A percentile compares a stretch with the other conserved stretches of the same genome.
phyloP scores from a whole-genome alignment of 2,797 vertebrate genomes.

The Oryzias sinensis region DNA sequence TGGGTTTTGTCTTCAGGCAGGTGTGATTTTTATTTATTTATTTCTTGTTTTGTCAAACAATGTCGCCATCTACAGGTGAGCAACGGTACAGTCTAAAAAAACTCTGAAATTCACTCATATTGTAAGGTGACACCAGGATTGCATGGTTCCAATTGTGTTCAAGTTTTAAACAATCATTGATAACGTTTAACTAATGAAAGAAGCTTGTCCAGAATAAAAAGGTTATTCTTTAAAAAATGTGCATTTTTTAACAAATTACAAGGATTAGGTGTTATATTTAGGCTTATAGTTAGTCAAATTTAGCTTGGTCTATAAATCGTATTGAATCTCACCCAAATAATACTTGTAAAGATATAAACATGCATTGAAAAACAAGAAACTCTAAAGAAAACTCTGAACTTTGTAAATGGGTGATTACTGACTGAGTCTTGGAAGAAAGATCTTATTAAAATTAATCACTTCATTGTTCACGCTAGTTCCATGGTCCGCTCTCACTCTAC shows the following conservation, averaged over 20 bases:
- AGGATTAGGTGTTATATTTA: slow-evolving; percentile 39
- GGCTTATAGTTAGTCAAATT: slow-evolving; percentile 62
- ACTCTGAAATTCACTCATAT: slow-evolving; percentile 18
- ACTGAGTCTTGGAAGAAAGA: slow-evolving; percentile 62
- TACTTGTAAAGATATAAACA: slow-evolving; percentile 82
- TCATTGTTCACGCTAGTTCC: slow-evolving; percentile 75
- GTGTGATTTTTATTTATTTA: slow-evolving; percentile 25
- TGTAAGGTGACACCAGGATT: not conserved
- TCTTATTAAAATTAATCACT: slow-evolving; percentile 81
- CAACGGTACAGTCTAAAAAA: slow-evolving; percentile 13
- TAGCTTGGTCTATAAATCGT: slow-evolving; percentile 80
- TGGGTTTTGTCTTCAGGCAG: slow-evolving; percentile 37
- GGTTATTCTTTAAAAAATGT: slow-evolving; percentile 25
- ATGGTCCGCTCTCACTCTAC: slow-evolving; percentile 56
- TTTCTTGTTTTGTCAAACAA: slow-evolving; percentile 78
- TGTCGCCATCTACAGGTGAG: slow-evolving; percentile 93
- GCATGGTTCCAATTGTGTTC: not conserved
- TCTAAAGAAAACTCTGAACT: slow-evolving; percentile 74
- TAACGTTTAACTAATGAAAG: not conserved
- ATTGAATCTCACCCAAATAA: slow-evolving; percentile 78
- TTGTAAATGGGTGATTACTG: slow-evolving; percentile 79
- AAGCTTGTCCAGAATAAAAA: slow-evolving; percentile 18
- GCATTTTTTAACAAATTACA: slow-evolving; percentile 30
- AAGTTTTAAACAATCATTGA: no score
- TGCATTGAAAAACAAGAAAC: slow-evolving; percentile 61